Evolutionary conservation across 1,140 invertebrate species (phyloP).

Genomic region (Glomeris maerens): DNA sequence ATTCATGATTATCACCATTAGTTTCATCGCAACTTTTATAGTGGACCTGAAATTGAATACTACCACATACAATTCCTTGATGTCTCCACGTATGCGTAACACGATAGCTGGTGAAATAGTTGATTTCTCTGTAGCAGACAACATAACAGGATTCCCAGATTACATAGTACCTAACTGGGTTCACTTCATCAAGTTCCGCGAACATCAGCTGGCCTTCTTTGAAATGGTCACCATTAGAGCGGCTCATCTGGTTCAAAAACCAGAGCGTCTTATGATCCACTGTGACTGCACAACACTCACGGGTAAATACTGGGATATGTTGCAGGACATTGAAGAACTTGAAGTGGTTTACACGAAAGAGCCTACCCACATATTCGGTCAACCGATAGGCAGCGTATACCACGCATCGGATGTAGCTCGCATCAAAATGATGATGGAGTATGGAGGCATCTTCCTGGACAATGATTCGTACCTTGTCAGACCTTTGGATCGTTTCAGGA

Average conservation of each 20-base stretch:
- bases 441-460: constrained; percentile 24
- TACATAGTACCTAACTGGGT: too few species aligned
- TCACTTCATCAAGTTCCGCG: constrained; percentile 21
- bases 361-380: constrained; percentile 25
- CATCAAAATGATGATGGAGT: constrained; percentile 18
- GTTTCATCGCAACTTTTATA: too few species aligned
- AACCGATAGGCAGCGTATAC: constrained; percentile 23
- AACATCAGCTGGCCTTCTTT: constrained; percentile 17
- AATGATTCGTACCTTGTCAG: constrained; percentile 22
- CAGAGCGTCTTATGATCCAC: constrained; percentile 23
- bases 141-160: constrained; percentile 19
- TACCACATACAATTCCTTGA: too few species aligned
- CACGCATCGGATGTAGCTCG: constrained; percentile 22
- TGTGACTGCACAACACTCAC: constrained; percentile 17
- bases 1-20: too few species aligned
- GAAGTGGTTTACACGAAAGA: constrained; percentile 11
- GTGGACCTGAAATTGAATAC: too few species aligned
- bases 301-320: neutral
- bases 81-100: too few species aligned
- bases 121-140: too few species aligned
- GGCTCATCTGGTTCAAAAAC: constrained; percentile 20
- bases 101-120: too few species aligned
- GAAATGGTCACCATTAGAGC: constrained; percentile 20
- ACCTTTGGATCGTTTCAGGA: constrained; percentile 21
- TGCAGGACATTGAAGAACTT: constrained; percentile 8